These are phyloP conservation scores for Umimayanthus kanabou DNA, from an alignment of 92 coral and sea anemone genomes.

Conservation along the genomic window DNA sequence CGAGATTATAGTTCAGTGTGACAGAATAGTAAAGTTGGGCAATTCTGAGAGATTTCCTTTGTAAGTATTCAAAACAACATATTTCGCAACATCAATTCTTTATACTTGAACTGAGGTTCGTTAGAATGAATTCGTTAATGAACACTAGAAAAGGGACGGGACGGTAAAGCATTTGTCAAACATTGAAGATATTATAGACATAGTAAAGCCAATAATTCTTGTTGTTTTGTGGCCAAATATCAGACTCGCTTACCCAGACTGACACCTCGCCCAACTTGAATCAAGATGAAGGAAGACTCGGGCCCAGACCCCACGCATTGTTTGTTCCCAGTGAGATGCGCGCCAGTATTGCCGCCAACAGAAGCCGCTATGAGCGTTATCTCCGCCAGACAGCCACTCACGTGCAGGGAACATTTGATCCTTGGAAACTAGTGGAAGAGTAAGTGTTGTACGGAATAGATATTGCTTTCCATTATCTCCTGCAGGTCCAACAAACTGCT, in stretches of 20 bases:
- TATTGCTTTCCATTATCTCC: no score
- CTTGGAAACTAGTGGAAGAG: constrained; percentile 94
- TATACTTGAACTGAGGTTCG: not conserved
- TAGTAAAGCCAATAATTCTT: not conserved
- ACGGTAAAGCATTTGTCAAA: no score
- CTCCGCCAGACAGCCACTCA: constrained; percentile 85
- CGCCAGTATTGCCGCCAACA: constrained; percentile 80
- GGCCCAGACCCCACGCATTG: constrained; percentile 19
- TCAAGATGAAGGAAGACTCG: not conserved
- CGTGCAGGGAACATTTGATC: constrained; percentile 90
- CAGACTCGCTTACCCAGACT: constrained; percentile 15
- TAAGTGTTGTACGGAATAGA: constrained; percentile 37
- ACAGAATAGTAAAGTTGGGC: no score
- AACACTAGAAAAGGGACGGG: no score
- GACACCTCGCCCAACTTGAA: not conserved
- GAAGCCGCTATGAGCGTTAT: constrained; percentile 73
- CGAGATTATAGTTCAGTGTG: no score
- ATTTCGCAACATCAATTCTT: not conserved
- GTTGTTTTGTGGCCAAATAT: not conserved
- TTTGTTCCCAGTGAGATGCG: constrained; percentile 84
- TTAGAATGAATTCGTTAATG: not conserved
- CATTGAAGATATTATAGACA: no score
- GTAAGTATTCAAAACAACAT: no score
- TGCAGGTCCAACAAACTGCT: no score
- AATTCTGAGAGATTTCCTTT: no score